A percentile compares a stretch with the other conserved stretches of the same genome.
Conservation (phyloP, 2,797 vertebrate species). For the Spatula versicolor region DNA sequence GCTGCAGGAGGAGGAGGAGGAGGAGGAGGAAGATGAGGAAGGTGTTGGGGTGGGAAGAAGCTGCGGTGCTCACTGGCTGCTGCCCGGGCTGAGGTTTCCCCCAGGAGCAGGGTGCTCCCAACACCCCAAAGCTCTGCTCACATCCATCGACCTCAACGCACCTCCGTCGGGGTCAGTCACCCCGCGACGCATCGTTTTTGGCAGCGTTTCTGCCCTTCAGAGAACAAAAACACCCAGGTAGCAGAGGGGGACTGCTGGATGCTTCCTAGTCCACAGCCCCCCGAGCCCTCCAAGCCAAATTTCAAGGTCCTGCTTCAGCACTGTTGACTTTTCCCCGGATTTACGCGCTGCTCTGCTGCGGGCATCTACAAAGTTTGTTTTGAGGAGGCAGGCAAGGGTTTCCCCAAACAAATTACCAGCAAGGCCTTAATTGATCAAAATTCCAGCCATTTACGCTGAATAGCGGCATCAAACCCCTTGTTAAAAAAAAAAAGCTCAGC, state of each 20-base stretch:
- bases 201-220: background rate
- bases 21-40: background rate
- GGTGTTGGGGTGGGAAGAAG: background rate
- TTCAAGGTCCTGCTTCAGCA: background rate
- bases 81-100: no score
- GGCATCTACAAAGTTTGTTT: conserved; percentile 42
- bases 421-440: conserved; percentile 22
- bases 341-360: background rate
- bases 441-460: conserved; percentile 38
- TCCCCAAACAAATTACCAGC: conserved; percentile 43
- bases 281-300: background rate
- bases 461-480: conserved; percentile 31
- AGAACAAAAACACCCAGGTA: background rate
- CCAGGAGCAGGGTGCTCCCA: background rate
- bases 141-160: background rate
- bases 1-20: background rate
- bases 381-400: conserved; percentile 20
- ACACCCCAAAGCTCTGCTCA: background rate
- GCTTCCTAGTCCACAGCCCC: background rate
- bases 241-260: background rate
- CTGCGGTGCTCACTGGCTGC: background rate
- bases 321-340: background rate
- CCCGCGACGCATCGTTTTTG: background rate
- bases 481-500: background rate
- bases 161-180: background rate